Conservation (phyloP, 2,797 vertebrate genomes). For the Stomatorhinus walkeri region DNA sequence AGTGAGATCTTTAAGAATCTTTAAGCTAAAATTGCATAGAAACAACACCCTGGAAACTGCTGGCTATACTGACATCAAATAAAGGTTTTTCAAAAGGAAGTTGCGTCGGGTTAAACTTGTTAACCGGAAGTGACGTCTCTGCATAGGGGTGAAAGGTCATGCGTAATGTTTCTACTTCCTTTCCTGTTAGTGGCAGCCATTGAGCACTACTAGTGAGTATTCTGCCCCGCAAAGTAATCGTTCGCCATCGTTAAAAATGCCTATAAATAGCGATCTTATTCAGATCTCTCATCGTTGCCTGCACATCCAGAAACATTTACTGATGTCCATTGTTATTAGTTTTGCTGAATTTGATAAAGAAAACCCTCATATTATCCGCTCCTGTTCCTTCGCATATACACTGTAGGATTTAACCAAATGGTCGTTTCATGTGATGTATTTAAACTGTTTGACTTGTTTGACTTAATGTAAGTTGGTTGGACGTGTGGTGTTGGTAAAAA, state of each 20-base stretch:
- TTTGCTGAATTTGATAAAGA: neutral
- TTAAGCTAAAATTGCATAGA: neutral
- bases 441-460: neutral
- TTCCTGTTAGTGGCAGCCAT: slow-evolving; percentile 59
- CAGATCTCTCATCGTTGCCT: accelerated
- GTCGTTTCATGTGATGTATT: neutral
- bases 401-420: slow-evolving; percentile 38
- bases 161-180: slow-evolving; percentile 52
- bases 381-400: slow-evolving; percentile 37
- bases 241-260: slow-evolving; percentile 13
- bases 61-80: neutral
- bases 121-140: slow-evolving; percentile 50
- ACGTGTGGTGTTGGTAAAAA: neutral
- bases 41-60: neutral
- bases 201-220: slow-evolving; percentile 62
- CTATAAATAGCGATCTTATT: neutral
- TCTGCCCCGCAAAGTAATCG: neutral
- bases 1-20: neutral
- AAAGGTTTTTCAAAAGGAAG: slow-evolving; percentile 4
- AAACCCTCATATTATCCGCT: neutral
- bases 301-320: neutral
- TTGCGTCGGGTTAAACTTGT: neutral
- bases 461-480: neutral
- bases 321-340: neutral
- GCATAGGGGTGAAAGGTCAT: slow-evolving; percentile 51